These are phyloP conservation scores for Drosophila rellima DNA, from an alignment of 2,888 invertebrate species.

Conservation along the genomic window DNA sequence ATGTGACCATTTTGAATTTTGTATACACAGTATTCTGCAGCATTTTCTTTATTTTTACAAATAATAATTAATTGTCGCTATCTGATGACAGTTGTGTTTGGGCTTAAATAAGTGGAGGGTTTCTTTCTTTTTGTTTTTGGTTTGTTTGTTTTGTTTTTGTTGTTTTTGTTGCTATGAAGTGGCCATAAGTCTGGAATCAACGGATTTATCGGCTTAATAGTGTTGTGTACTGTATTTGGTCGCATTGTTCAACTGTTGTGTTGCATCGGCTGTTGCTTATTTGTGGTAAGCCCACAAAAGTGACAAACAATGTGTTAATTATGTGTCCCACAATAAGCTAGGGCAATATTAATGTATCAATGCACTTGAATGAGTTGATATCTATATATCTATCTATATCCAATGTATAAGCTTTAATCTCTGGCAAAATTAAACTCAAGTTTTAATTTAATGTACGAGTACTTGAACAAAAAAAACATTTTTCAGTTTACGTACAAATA, in stretches of 20 bases:
- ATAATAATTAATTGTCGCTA: conserved; percentile 9
- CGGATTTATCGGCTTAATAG: conserved; percentile 42
- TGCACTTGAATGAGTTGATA: conserved; percentile 10
- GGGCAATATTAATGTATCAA: background rate
- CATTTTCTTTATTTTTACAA: background rate
- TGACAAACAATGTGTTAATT: conserved; percentile 57
- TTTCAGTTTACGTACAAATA: background rate
- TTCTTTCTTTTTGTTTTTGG: conserved; percentile 5
- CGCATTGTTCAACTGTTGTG: conserved; percentile 14
- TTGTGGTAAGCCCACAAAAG: conserved; percentile 38
- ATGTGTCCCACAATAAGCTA: conserved; percentile 27
- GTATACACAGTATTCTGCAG: background rate
- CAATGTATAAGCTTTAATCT: too few species aligned
- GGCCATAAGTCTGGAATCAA: conserved; percentile 36
- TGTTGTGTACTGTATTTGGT: conserved; percentile 13
- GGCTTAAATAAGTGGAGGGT: background rate
- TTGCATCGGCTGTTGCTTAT: conserved; percentile 27
- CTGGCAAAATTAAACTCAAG: background rate
- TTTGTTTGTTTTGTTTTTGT: too few species aligned
- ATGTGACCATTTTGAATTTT: background rate
- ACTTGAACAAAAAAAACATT: too few species aligned
- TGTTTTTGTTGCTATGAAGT: conserved; percentile 1
- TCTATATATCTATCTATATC: too few species aligned
- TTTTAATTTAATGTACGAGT: background rate
- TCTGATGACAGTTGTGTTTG: conserved; percentile 28